Conservation (phyloP, 2,888 invertebrate species). For the Diarsia mendica region DNA sequence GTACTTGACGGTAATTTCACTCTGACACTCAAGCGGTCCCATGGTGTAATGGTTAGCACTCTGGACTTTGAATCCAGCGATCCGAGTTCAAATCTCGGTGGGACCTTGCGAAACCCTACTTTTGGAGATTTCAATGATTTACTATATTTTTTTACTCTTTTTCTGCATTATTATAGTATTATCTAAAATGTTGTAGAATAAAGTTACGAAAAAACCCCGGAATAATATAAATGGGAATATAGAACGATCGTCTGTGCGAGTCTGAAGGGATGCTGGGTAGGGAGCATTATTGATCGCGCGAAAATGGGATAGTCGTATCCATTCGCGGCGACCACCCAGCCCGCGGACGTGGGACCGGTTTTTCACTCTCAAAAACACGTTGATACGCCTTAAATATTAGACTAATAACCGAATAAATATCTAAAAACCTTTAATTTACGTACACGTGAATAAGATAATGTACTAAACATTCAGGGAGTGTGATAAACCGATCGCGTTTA, state of each 20-base stretch:
- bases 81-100: conserved; percentile 90
- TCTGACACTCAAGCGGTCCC: conserved; percentile 74
- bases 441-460: conserved; percentile 57
- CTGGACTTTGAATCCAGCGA: conserved; percentile 91
- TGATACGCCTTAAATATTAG: conserved; percentile 79
- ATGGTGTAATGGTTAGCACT: conserved; percentile 91
- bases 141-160: conserved; percentile 9
- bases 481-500: conserved; percentile 63
- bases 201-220: neutral
- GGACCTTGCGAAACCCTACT: conserved; percentile 75
- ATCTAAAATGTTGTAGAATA: neutral
- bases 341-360: conserved; percentile 86
- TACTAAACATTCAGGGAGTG: conserved; percentile 61
- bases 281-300: conserved; percentile 91
- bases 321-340: conserved; percentile 88
- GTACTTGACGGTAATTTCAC: conserved; percentile 67
- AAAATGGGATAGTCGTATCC: conserved; percentile 89
- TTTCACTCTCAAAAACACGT: conserved; percentile 85
- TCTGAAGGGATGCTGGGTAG: conserved; percentile 89
- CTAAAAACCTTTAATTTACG: conserved; percentile 62
- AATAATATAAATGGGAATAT: conserved; percentile 44
- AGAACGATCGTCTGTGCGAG: conserved; percentile 78
- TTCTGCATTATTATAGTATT: conserved; percentile 10
- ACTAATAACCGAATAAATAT: conserved; percentile 74
- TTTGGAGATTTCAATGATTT: conserved; percentile 6